Conservation (phyloP, 2,113 vertebrate species). For the Asarcornis scutulata region DNA sequence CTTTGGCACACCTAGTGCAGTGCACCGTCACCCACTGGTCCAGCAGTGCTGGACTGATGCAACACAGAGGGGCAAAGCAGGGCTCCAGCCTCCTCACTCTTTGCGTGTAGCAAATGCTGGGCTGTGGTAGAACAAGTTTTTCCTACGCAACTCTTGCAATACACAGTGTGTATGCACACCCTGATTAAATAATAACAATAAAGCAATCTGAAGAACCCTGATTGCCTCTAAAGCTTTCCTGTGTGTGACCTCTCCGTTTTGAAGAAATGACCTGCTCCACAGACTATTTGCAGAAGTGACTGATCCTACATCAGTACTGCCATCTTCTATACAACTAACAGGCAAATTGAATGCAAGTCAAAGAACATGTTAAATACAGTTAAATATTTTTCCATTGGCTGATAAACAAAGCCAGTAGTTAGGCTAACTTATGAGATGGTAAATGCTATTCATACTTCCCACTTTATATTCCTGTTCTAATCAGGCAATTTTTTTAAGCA, state of each 20-base stretch:
- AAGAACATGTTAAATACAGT: not conserved
- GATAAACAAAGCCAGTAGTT: not conserved
- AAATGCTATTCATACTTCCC: not conserved
- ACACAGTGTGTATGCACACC: rapidly evolving
- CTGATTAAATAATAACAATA: not conserved
- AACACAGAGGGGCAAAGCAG: rapidly evolving
- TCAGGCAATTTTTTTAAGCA: rapidly evolving
- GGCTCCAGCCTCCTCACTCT: not conserved
- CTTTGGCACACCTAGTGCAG: not conserved
- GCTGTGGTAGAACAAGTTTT: not conserved
- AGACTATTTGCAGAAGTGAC: not conserved
- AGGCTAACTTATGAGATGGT: not conserved
- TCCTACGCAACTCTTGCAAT: rapidly evolving
- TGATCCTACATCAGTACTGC: not conserved
- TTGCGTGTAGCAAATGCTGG: rapidly evolving
- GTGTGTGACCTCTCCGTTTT: not conserved
- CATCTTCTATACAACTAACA: not conserved
- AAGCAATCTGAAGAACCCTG: not conserved
- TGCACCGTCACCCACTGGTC: not conserved
- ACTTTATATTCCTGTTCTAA: not conserved
- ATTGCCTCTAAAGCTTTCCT: not conserved
- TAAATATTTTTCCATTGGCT: not conserved
- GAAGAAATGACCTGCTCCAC: not conserved
- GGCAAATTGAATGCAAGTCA: not conserved
- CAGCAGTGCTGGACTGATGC: rapidly evolving